phyloP scores from a whole-genome alignment of 2,888 invertebrate species.

The Tryphoninae sp. region DNA sequence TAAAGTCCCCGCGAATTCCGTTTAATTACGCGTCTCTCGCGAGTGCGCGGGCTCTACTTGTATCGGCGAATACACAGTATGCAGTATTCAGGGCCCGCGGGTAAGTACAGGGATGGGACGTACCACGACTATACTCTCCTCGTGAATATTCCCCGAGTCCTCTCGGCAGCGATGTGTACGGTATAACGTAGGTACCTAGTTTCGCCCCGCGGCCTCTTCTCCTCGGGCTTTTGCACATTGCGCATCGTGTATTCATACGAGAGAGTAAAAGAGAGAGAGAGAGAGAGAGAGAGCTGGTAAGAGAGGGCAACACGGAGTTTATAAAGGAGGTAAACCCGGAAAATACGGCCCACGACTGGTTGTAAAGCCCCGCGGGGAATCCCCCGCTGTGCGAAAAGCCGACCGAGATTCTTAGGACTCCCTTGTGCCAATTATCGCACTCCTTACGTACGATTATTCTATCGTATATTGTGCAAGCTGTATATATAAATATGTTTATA shows the following conservation, averaged over 20 bases:
- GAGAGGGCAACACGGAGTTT: constrained; percentile 4
- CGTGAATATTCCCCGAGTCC: not conserved
- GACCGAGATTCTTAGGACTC: constrained; percentile 61
- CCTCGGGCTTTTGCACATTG: not conserved
- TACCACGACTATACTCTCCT: not conserved
- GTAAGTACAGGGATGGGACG: not conserved
- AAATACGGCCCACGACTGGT: constrained; percentile 68
- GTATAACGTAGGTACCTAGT: not conserved
- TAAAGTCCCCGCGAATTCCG: constrained; percentile 57
- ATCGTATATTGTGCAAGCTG: constrained; percentile 36
- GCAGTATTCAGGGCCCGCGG: not conserved
- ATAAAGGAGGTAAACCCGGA: constrained; percentile 57
- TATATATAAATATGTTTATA: constrained; percentile 1
- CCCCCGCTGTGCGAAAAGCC: constrained; percentile 69
- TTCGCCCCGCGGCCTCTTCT: not conserved
- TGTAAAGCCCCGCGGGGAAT: constrained; percentile 68
- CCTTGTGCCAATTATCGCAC: constrained; percentile 63
- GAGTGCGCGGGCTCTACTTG: not conserved
- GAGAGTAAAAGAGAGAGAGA: constrained; percentile 25
- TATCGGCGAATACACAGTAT: not conserved
- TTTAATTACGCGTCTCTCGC: constrained; percentile 58
- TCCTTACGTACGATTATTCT: constrained; percentile 54
- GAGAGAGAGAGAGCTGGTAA: constrained; percentile 22
- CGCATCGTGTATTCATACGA: constrained; percentile 10
- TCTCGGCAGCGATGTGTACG: not conserved